Percentiles rank a stretch among this genome's conserved stretches.
Conservation (phyloP, 2,797 vertebrate species). For the Sitta carolinensis region DNA sequence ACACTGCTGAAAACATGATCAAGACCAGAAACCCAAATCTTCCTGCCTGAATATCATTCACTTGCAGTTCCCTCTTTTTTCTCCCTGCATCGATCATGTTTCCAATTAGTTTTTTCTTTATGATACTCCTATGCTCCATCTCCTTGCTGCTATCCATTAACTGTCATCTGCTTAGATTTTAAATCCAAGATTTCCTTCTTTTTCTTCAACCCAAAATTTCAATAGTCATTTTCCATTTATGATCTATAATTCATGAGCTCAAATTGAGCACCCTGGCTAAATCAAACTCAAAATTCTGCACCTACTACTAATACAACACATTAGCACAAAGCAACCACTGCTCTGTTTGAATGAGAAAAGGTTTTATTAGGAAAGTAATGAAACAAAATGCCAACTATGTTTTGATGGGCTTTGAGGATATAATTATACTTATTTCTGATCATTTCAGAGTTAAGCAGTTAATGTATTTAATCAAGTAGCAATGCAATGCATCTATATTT, state of each 20-base stretch:
- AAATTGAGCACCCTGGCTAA: conserved; percentile 72
- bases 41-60: conserved; percentile 35
- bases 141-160: conserved; percentile 64
- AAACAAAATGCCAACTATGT: conserved; percentile 47
- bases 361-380: conserved; percentile 64
- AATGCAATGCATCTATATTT: not conserved
- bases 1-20: conserved; percentile 45
- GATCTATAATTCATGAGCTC: conserved; percentile 78
- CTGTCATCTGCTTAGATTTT: conserved; percentile 61
- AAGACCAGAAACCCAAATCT: conserved; percentile 46
- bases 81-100: conserved; percentile 27
- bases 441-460: conserved; percentile 52
- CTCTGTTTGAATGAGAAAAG: conserved; percentile 44
- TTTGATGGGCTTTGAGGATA: conserved; percentile 59
- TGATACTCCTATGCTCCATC: conserved; percentile 26
- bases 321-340: conserved; percentile 37
- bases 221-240: conserved; percentile 72
- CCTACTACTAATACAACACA: conserved; percentile 55
- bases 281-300: conserved; percentile 72
- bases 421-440: conserved; percentile 60
- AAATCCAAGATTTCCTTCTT: conserved; percentile 76
- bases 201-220: conserved; percentile 75
- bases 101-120: conserved; percentile 66
- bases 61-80: not conserved
- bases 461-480: conserved; percentile 24